phyloP scores from a whole-genome alignment of 2,113 vertebrate genomes.

The Stictonetta naevosa region DNA sequence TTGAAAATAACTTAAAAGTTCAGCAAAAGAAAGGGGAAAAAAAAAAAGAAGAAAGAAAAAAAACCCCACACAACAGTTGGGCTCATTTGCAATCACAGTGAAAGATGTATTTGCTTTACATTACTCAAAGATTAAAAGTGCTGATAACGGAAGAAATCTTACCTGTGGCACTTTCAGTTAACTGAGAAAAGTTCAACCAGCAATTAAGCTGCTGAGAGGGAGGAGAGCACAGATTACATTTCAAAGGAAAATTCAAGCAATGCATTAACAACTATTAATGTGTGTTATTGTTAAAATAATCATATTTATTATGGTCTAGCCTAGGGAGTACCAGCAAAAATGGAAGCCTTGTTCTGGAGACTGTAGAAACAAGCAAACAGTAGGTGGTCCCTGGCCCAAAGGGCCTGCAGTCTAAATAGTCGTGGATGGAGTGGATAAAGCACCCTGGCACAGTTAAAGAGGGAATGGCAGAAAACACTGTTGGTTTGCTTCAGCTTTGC shows the following conservation, averaged over 20 bases:
- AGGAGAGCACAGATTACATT: constrained; percentile 45
- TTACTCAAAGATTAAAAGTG: constrained; percentile 50
- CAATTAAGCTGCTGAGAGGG: constrained; percentile 44
- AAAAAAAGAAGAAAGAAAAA: background rate
- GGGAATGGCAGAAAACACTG: background rate
- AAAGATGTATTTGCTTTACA: constrained; percentile 56
- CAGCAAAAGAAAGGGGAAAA: background rate
- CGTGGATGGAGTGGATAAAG: constrained; percentile 7
- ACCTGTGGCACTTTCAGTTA: constrained; percentile 65
- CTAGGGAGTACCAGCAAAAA: constrained; percentile 53
- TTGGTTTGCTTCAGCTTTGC: background rate
- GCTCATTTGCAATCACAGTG: constrained; percentile 24
- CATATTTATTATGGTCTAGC: constrained; percentile 60
- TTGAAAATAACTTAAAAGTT: background rate
- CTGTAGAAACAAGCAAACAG: background rate
- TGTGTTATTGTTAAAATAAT: constrained; percentile 70
- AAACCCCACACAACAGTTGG: constrained; percentile 5
- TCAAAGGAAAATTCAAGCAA: constrained; percentile 52
- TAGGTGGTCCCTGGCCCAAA: constrained; percentile 56
- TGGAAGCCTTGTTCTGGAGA: constrained; percentile 39
- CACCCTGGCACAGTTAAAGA: background rate
- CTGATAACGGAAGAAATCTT: constrained; percentile 56
- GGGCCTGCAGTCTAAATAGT: constrained; percentile 49
- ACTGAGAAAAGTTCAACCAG: constrained; percentile 59
- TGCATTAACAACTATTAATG: constrained; percentile 63